Conservation (phyloP, 2,113 vertebrate genomes). For the Trochalopteron elliotii region DNA sequence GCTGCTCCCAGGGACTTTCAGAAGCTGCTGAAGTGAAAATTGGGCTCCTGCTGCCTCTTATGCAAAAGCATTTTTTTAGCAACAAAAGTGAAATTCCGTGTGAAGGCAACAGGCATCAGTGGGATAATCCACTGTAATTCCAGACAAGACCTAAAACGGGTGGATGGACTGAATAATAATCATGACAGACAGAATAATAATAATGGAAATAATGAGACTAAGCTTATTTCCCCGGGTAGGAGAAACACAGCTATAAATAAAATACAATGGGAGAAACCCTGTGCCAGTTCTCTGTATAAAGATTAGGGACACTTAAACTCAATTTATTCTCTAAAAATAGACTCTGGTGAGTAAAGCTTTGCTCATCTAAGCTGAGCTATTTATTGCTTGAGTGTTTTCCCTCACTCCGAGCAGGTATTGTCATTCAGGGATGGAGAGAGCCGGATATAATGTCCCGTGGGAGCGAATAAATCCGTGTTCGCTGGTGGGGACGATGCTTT, state of each 20-base stretch:
- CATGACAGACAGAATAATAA: not conserved
- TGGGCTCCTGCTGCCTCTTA: not conserved
- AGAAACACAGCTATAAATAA: conserved; percentile 10
- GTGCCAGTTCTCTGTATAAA: not conserved
- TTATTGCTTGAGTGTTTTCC: not conserved
- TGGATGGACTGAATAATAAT: conserved; percentile 1
- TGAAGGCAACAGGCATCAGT: not conserved
- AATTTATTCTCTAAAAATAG: not conserved
- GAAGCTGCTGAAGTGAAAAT: not conserved
- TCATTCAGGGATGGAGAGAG: too few relatives aligned
- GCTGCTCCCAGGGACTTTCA: not conserved
- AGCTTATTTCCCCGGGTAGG: not conserved
- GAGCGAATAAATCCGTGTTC: too few relatives aligned
- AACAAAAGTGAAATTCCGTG: conserved; percentile 26
- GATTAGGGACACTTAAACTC: not conserved
- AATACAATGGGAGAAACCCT: not conserved
- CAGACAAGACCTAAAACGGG: not conserved
- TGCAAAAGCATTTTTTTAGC: conserved; percentile 62
- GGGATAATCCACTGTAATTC: conserved; percentile 51
- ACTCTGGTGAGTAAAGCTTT: not conserved
- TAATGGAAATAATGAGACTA: not conserved
- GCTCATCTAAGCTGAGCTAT: not conserved
- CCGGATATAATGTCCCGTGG: accelerated
- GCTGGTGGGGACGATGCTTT: accelerated
- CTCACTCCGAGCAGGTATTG: not conserved